A percentile compares a stretch with the other conserved stretches of the same genome.
phyloP scores from a whole-genome alignment of 2,888 invertebrate species.

The Stomorhina lunata region DNA sequence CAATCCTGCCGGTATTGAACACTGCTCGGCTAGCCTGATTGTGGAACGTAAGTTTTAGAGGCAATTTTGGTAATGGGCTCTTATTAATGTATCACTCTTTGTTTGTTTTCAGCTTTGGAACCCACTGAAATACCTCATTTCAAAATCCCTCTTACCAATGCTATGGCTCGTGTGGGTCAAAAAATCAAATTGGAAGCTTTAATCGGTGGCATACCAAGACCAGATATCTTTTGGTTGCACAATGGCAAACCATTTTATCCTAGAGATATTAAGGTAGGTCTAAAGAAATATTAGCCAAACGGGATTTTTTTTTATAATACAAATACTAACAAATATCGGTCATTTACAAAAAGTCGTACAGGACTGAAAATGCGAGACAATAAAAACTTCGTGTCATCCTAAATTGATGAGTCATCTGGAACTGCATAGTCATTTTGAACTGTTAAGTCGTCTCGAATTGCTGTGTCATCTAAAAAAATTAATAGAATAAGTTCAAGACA shows the following conservation, averaged over 20 bases:
- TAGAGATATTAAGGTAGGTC: conserved; percentile 83
- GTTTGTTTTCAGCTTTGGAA: conserved; percentile 81
- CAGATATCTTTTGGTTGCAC: conserved; percentile 85
- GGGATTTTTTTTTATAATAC: not conserved
- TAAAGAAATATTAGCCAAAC: not conserved
- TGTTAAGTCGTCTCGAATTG: too few species aligned
- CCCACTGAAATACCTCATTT: conserved; percentile 84
- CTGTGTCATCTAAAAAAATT: too few species aligned
- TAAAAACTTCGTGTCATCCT: too few species aligned
- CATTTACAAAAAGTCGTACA: too few species aligned
- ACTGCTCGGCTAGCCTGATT: conserved; percentile 83
- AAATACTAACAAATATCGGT: too few species aligned
- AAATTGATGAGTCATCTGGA: too few species aligned
- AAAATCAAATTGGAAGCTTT: conserved; percentile 87
- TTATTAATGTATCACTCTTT: too few species aligned
- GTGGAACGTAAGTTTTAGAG: conserved; percentile 84
- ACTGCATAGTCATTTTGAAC: too few species aligned
- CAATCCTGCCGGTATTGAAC: conserved; percentile 85
- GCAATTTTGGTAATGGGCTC: not conserved
- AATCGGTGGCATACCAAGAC: conserved; percentile 84
- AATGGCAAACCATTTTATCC: conserved; percentile 85
- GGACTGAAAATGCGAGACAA: too few species aligned
- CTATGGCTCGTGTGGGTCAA: conserved; percentile 87
- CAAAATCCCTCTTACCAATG: conserved; percentile 83
- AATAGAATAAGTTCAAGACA: too few species aligned